phyloP scores from a whole-genome alignment of 2,888 invertebrate genomes.

The Odontocolon sp. region DNA sequence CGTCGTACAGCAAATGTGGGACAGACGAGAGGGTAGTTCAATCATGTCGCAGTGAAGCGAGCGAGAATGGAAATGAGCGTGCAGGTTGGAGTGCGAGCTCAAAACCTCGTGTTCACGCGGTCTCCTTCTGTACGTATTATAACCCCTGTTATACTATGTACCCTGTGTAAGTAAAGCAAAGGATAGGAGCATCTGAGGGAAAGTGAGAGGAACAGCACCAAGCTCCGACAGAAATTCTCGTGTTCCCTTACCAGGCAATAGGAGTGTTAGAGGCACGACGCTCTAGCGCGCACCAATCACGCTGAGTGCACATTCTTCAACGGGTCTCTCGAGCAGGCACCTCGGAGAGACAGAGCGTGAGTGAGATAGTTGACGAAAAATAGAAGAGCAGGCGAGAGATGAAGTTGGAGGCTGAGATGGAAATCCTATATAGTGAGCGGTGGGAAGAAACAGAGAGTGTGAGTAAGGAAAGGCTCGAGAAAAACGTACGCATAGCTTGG shows the following conservation, averaged over 20 bases:
- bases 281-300: conserved; percentile 75
- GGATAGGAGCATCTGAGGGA: background rate
- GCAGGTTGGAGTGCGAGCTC: conserved; percentile 27
- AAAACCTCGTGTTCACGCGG: background rate
- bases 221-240: conserved; percentile 65
- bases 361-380: conserved; percentile 39
- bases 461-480: background rate
- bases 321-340: conserved; percentile 63
- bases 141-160: background rate
- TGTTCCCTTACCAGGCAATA: conserved; percentile 68
- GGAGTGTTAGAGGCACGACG: conserved; percentile 58
- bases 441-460: background rate
- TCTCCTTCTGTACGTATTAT: conserved; percentile 41
- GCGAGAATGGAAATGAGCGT: conserved; percentile 58
- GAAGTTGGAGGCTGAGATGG: conserved; percentile 23
- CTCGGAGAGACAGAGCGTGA: conserved; percentile 52
- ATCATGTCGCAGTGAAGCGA: conserved; percentile 61
- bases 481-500: conserved; percentile 19
- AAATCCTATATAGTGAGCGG: background rate
- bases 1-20: conserved; percentile 62
- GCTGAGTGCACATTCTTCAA: conserved; percentile 79
- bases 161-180: background rate
- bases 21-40: conserved; percentile 67
- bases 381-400: conserved; percentile 38
- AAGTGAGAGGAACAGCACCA: conserved; percentile 48